Percentiles rank a stretch among this genome's conserved stretches.
These are phyloP conservation scores for Pantala flavescens DNA, from an alignment of 1,140 invertebrate genomes.

Conservation along the genomic window DNA sequence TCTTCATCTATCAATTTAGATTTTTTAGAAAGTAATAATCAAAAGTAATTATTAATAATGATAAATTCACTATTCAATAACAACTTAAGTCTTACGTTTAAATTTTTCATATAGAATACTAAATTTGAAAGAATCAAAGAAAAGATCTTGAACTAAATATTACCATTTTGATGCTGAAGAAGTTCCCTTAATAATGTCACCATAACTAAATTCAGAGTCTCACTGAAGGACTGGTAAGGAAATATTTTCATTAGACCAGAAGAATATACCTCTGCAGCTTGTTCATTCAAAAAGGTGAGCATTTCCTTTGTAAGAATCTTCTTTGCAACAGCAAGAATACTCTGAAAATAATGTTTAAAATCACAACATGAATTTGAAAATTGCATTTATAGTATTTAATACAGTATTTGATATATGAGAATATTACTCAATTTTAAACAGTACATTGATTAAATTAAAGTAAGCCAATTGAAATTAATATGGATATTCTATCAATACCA, in stretches of 20 bases:
- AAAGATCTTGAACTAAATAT: neutral
- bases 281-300: slow-evolving; percentile 62
- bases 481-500: too few relatives aligned
- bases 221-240: slow-evolving; percentile 86
- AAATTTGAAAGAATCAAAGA: too few relatives aligned
- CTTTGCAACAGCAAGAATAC: slow-evolving; percentile 69
- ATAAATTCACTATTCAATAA: too few relatives aligned
- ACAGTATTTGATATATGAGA: too few relatives aligned
- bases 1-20: too few relatives aligned
- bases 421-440: neutral
- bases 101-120: too few relatives aligned
- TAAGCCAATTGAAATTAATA: too few relatives aligned
- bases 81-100: too few relatives aligned
- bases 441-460: neutral
- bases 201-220: slow-evolving; percentile 87
- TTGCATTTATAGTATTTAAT: too few relatives aligned
- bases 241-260: slow-evolving; percentile 57
- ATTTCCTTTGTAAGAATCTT: slow-evolving; percentile 80
- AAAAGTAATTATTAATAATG: too few relatives aligned
- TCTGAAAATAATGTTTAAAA: slow-evolving; percentile 36
- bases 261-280: slow-evolving; percentile 63
- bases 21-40: too few relatives aligned
- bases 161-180: slow-evolving; percentile 71
- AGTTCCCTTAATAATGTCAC: slow-evolving; percentile 85
- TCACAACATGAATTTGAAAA: too few relatives aligned